Evolutionary conservation across 2,113 vertebrate species (phyloP).

Genomic region (Chrysemys picta): DNA sequence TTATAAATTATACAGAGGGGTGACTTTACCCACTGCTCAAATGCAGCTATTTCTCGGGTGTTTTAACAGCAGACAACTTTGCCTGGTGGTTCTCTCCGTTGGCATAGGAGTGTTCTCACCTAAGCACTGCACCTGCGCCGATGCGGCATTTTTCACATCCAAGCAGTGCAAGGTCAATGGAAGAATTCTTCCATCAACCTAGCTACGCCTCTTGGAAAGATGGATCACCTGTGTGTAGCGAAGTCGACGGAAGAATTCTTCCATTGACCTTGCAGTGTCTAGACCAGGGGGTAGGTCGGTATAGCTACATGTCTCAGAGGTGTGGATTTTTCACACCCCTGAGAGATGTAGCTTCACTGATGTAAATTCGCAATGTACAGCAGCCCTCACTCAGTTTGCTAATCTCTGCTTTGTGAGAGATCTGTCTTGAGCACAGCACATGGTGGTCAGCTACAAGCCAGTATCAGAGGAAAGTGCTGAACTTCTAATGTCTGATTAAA

Average conservation of each 20-base stretch:
- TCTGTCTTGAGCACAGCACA: neutral
- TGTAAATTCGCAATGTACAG: too few species aligned
- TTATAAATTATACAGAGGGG: neutral
- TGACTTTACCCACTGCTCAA: neutral
- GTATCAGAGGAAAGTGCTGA: neutral
- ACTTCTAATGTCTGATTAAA: neutral
- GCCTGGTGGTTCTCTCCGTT: neutral
- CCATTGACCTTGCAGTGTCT: neutral
- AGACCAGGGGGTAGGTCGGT: neutral
- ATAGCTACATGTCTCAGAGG: neutral
- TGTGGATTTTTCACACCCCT: neutral
- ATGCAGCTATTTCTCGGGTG: neutral
- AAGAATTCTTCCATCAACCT: too few species aligned
- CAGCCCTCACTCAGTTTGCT: too few species aligned
- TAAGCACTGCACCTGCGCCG: too few species aligned
- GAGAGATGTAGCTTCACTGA: neutral
- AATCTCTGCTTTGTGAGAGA: too few species aligned
- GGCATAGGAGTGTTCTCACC: too few species aligned
- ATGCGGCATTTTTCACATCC: too few species aligned
- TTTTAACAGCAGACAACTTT: neutral
- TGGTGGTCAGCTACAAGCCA: neutral
- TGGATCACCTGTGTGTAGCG: neutral
- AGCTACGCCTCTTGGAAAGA: neutral
- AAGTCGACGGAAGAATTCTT: neutral
- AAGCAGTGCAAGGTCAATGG: too few species aligned